Base-by-base conservation (phyloP, 2,797 vertebrate genomes). In the Epinephelus coioides region DNA sequence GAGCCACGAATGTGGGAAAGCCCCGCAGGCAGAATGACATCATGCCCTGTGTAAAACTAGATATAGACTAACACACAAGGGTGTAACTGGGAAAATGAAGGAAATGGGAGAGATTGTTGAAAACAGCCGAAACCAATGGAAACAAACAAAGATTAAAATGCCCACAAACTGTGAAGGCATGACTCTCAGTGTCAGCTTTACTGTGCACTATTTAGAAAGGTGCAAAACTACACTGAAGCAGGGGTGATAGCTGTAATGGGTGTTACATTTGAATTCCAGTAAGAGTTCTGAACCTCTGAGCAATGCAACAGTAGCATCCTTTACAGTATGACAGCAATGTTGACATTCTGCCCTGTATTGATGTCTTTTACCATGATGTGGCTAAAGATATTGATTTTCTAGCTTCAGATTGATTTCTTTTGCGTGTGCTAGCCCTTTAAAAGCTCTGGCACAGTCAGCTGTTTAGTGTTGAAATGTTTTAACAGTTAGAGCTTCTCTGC, bases 1-100 rank as follows among this genome's bases (percentile, higher is more conserved):
- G 90, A 89, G 88, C 87, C 87, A 76, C 69, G 79, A 85, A 91
- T 93, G 91, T 92, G 92, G 92, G 93, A 94, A 94, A 94, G 77
- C 89, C 93, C 92, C 89, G 17, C 89, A 87, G 91, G 89, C 88
- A 67, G 76, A n/a, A 88, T 94, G 89, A 94, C 91, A 90, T 92
- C 91, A 93, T 89, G 67, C 79, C 76, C 81, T 47, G 77, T 84
- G 87, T 82, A 87, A 90, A 90, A 83, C 81, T 87, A 85, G 83
- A 78, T 85, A 85, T 82, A 89, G 79, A 87, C 91, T 81, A 90
- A 88, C 86, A 71, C 90, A 87, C 61, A 66, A 71, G 91, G 92
- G 91, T 88, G 91, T 83, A 72, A 86, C 92, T 87, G 83, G 89
- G 82, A 88, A 89, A 87, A 68, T 47, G 54, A 46, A 79, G 90